Evolutionary conservation across 37 sponge, comb jelly and placozoan species (phyloP), one percentile per base, ranked within the genome.

Genomic region (Ephydatia muelleri): DNA sequence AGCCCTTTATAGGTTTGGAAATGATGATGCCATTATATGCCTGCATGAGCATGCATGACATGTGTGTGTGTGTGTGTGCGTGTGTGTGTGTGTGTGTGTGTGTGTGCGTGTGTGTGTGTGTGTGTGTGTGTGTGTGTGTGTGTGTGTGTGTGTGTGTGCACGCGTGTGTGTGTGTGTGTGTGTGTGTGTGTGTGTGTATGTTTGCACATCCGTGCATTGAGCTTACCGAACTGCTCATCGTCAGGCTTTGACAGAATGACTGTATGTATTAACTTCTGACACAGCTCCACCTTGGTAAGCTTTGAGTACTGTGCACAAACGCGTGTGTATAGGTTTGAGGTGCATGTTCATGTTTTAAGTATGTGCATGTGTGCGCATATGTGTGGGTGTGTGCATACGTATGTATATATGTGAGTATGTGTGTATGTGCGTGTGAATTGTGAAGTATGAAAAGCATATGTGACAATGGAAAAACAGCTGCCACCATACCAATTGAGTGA

Each of bases 231-330:
- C 6, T 43, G 25, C 12, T 48, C 49, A 16, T 78, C 27, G 22
- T 40, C 22, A 14, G 49, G 27, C 77, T 74, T 69, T 32, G 33
- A 27, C 36, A 88, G 77, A 31, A 71, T 22, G 72, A 88, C 88
- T 21, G 88, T 82, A 29, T 37, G 67, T 25, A 82, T 88, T 21
- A 47, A 83, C 75, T 89, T 89, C 80, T 89, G 84, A 35, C 84
- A 79, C 19, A 89, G n/a, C 64, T 89, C 89, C 21, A 89, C 33
- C 43, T 43, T 43, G 3, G 43, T 43, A 6, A 43, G 43, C 16
- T 40, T 14, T 21, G 78, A 66, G 30, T 73, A 85, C 27, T 75
- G 43, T 43, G 6, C 43, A 43, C 6, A 6, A 43, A 43, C 6
- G 6, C 6, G 43, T 43, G 43, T 43, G 43, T 69, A 68, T 80